Conservation (phyloP, 2,797 vertebrate species). For the Chromobotia macracanthus region DNA sequence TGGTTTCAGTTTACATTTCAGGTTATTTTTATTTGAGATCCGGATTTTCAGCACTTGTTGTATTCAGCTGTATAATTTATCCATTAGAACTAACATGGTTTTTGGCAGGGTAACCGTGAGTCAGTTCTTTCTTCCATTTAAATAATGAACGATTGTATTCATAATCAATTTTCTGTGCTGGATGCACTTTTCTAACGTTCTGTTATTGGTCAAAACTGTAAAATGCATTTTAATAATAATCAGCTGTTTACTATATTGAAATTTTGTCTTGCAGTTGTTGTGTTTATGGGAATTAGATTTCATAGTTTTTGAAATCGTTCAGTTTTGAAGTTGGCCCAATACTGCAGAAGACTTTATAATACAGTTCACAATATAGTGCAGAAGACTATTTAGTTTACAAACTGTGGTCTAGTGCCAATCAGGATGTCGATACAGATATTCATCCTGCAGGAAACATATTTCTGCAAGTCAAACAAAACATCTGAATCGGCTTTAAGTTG, state of each 20-base stretch:
- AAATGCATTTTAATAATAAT: constrained; percentile 21
- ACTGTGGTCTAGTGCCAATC: too few species aligned
- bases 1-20: constrained; percentile 18
- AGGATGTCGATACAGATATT: neutral
- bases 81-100: constrained; percentile 23
- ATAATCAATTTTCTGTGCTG: constrained; percentile 29
- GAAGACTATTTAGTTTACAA: too few species aligned
- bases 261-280: neutral
- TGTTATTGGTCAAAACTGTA: constrained; percentile 1
- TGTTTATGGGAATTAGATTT: neutral
- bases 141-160: constrained; percentile 5
- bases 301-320: too few species aligned
- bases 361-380: too few species aligned
- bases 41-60: constrained; percentile 15
- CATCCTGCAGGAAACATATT: neutral
- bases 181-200: constrained; percentile 46
- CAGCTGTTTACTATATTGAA: neutral
- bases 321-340: neutral
- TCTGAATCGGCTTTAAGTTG: constrained; percentile 7
- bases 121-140: constrained; percentile 1
- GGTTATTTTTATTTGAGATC: constrained; percentile 47
- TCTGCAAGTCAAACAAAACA: neutral
- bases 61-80: constrained; percentile 22
- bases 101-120: constrained; percentile 2
- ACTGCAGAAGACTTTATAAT: too few species aligned